Evolutionary conservation across 2,888 invertebrate species (phyloP).

Genomic region (Acholoe squamosa): DNA sequence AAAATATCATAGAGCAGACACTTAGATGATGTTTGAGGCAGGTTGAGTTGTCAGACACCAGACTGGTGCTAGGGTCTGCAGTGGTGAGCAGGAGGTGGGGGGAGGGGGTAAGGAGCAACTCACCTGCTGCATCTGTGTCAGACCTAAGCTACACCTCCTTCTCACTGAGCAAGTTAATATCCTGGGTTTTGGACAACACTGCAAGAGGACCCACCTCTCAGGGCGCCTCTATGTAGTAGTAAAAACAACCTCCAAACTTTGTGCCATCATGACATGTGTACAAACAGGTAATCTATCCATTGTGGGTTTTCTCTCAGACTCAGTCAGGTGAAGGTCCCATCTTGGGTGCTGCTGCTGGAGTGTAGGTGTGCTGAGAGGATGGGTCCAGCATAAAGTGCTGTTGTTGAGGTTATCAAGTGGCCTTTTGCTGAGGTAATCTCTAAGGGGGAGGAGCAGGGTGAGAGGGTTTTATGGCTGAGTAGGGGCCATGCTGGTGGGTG

Average conservation of each 20-base stretch:
- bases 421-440: conserved; percentile 2
- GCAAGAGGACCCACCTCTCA: too few relatives aligned
- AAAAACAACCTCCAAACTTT: too few relatives aligned
- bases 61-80: neutral
- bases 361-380: too few relatives aligned
- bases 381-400: too few relatives aligned
- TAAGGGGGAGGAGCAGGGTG: neutral
- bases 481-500: neutral
- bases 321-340: neutral
- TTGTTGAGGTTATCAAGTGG: neutral
- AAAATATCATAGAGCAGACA: too few relatives aligned
- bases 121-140: neutral
- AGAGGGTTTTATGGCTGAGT: neutral
- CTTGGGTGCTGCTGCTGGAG: too few relatives aligned
- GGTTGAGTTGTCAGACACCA: neutral
- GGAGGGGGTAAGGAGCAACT: neutral
- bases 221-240: too few relatives aligned
- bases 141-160: neutral
- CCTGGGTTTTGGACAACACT: too few relatives aligned
- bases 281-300: neutral
- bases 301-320: neutral
- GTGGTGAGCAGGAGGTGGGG: neutral
- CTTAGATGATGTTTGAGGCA: neutral
- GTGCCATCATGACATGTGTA: too few relatives aligned
- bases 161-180: neutral